Percentiles rank a stretch among this genome's conserved stretches.
These are phyloP conservation scores for Teleopsis dalmanni DNA, from an alignment of 1,140 invertebrate species.

Conservation along the genomic window DNA sequence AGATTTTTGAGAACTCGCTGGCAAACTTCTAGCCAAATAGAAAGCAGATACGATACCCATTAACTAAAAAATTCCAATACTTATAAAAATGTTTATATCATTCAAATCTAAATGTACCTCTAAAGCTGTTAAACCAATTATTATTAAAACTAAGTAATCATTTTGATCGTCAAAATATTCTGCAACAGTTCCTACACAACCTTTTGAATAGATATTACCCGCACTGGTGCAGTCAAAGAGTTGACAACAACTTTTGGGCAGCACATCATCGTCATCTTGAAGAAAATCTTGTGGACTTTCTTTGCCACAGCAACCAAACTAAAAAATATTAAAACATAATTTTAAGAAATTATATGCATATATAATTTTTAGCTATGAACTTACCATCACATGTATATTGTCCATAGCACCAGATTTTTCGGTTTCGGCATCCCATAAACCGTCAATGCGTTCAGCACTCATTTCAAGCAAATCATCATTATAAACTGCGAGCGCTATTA, in stretches of 20 bases:
- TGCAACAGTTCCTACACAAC: slow-evolving; percentile 15
- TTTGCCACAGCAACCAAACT: slow-evolving; percentile 31
- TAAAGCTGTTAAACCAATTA: slow-evolving; percentile 11
- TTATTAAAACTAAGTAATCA: slow-evolving; percentile 11
- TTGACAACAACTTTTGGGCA: slow-evolving; percentile 34
- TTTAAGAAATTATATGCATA: background rate
- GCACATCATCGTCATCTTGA: slow-evolving; percentile 17
- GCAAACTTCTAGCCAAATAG: slow-evolving; percentile 9
- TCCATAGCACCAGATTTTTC: slow-evolving; percentile 4
- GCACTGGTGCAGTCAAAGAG: slow-evolving; percentile 25
- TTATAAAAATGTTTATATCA: background rate
- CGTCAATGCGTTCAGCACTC: slow-evolving; percentile 5
- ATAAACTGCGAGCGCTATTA: slow-evolving; percentile 25
- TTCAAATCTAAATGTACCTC: slow-evolving; percentile 6
- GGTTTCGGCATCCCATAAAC: slow-evolving; percentile 5
- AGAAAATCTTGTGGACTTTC: slow-evolving; percentile 34
- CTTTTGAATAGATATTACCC: slow-evolving; percentile 25
- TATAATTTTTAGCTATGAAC: background rate
- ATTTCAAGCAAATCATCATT: slow-evolving; percentile 12
- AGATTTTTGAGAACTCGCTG: slow-evolving; percentile 1
- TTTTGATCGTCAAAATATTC: slow-evolving; percentile 10
- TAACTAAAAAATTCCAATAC: slow-evolving; percentile 4
- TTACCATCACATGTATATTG: slow-evolving; percentile 10
- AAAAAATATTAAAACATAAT: background rate
- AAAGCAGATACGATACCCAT: slow-evolving; percentile 8